These are phyloP conservation scores for Malacosoma neustria DNA, from an alignment of 2,888 invertebrate species.

Conservation along the genomic window DNA sequence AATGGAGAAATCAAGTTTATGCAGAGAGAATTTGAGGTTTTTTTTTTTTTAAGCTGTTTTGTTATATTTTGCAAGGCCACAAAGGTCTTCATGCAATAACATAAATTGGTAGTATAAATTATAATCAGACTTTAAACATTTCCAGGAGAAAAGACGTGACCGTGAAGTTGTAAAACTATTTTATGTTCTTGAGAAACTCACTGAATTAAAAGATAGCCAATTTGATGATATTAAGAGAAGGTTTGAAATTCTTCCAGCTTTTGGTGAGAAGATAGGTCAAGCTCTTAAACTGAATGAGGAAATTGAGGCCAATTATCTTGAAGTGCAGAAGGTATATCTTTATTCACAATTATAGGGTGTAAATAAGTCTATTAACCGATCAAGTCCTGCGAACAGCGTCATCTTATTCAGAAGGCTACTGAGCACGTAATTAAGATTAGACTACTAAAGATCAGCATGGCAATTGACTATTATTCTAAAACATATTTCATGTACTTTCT, in stretches of 20 bases:
- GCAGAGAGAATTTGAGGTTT: constrained; percentile 90
- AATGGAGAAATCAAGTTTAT: constrained; percentile 90
- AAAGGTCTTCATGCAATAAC: no score
- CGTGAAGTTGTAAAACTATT: constrained; percentile 87
- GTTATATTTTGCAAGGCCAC: no score
- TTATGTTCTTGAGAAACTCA: constrained; percentile 82
- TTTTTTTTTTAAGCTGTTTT: no score
- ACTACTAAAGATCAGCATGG: no score
- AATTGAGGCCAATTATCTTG: constrained; percentile 75
- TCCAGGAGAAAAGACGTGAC: constrained; percentile 84
- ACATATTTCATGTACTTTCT: no score
- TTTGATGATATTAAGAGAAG: constrained; percentile 79
- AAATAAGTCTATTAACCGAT: no score
- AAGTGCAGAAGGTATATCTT: constrained; percentile 66
- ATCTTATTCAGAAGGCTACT: no score
- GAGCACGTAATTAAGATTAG: no score
- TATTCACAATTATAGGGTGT: background rate
- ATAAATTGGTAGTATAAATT: no score
- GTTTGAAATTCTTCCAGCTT: constrained; percentile 75
- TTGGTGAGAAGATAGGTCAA: constrained; percentile 79
- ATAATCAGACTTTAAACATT: no score
- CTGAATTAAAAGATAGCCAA: constrained; percentile 85
- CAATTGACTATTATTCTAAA: no score
- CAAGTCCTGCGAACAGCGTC: no score
- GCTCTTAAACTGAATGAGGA: constrained; percentile 77